A percentile compares a stretch with the other conserved stretches of the same genome.
Evolutionary conservation across 2,113 vertebrate species (phyloP).

Genomic region (Ranitomeya variabilis): DNA sequence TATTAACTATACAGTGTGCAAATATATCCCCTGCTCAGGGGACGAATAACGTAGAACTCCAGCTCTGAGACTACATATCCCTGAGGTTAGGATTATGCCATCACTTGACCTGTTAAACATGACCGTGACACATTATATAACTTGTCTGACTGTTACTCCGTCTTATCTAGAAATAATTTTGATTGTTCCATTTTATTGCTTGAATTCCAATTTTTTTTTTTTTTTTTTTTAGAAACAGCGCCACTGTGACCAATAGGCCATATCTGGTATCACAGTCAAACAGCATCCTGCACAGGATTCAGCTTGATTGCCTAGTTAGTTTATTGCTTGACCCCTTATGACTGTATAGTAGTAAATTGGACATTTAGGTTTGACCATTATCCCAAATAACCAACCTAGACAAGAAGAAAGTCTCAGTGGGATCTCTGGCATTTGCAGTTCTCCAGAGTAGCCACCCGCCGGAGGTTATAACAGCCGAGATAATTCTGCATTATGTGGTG

Average conservation of each 20-base stretch:
- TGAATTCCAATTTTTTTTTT: not conserved
- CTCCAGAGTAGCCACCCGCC: not conserved
- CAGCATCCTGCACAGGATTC: not conserved
- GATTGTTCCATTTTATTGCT: not conserved
- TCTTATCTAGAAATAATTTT: not conserved
- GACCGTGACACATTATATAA: not conserved
- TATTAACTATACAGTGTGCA: not conserved
- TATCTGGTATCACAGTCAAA: not conserved
- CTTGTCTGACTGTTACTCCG: not conserved
- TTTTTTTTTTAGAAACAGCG: not conserved
- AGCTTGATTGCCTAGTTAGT: too few species aligned
- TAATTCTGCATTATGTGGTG: not conserved
- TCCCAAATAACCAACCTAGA: too few species aligned
- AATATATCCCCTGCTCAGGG: not conserved
- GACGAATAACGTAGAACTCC: not conserved
- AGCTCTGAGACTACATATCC: not conserved
- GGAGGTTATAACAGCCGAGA: not conserved
- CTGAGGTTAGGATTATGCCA: not conserved
- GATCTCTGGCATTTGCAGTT: not conserved
- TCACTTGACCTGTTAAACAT: constrained; percentile 1
- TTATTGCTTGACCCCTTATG: too few species aligned
- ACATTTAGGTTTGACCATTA: too few species aligned
- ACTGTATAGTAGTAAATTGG: too few species aligned
- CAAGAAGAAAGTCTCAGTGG: not conserved
- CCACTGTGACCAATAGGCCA: not conserved